Percentiles rank a stretch among this genome's conserved stretches.
Conservation (phyloP, 2,888 invertebrate species). For the Scaptomyza tumidula region DNA sequence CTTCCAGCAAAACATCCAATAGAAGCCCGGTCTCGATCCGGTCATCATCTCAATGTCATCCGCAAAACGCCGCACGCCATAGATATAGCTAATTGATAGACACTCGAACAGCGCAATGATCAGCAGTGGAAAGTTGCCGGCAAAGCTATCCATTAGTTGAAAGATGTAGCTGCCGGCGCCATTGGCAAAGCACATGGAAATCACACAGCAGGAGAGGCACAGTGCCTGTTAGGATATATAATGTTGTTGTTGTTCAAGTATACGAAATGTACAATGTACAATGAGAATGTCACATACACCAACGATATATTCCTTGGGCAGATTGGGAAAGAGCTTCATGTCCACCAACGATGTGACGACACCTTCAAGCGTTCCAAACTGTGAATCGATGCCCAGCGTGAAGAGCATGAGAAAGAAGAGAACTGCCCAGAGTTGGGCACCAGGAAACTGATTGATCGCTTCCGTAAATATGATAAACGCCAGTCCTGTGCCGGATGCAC, state of each 20-base stretch:
- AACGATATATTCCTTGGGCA: conserved; percentile 94
- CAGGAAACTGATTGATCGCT: conserved; percentile 98
- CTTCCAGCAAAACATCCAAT: conserved; percentile 98
- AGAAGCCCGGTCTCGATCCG: conserved; percentile 93
- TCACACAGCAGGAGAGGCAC: conserved; percentile 91
- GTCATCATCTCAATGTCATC: conserved; percentile 98
- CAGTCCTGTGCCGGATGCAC: conserved; percentile 97
- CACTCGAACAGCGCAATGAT: conserved; percentile 97
- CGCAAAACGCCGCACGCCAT: conserved; percentile 95
- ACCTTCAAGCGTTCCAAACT: conserved; percentile 97
- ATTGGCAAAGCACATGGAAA: conserved; percentile 96
- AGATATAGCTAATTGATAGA: conserved; percentile 96
- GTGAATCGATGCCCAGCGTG: conserved; percentile 97
- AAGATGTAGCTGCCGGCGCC: conserved; percentile 97
- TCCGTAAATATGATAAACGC: conserved; percentile 99
- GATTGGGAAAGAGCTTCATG: conserved; percentile 95
- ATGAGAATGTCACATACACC: conserved; percentile 85
- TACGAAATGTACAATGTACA: no score
- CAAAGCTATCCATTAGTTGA: conserved; percentile 96
- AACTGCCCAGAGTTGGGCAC: conserved; percentile 97
- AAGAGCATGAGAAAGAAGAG: conserved; percentile 98
- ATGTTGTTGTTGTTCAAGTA: neutral
- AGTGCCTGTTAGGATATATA: conserved; percentile 83
- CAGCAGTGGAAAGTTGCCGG: conserved; percentile 95
- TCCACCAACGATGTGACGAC: conserved; percentile 98